Percentiles rank a stretch among this genome's conserved stretches.
These are phyloP conservation scores for Terrapene triunguis DNA, from an alignment of 2,113 vertebrate genomes.

Conservation along the genomic window DNA sequence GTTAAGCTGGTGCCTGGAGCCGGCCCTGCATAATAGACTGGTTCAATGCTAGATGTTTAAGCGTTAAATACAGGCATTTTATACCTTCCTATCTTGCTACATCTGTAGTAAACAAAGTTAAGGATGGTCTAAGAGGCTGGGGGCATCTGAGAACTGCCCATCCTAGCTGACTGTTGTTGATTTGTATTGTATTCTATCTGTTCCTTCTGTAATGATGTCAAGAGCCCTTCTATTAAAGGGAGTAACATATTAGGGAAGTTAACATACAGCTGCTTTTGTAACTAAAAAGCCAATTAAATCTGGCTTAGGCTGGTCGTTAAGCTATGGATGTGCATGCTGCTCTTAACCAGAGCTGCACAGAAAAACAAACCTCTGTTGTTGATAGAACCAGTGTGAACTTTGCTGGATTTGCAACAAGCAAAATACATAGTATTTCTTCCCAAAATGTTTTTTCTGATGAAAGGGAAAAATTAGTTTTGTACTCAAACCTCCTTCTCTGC, in stretches of 20 bases:
- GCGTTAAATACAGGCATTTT: too few relatives aligned
- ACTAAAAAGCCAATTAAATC: too few relatives aligned
- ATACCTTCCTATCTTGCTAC: not conserved
- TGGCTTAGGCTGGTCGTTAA: not conserved
- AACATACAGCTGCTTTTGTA: not conserved
- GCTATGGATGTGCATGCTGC: not conserved
- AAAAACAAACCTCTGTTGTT: not conserved
- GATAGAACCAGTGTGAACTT: not conserved
- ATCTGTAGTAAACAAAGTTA: not conserved
- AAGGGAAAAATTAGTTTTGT: not conserved
- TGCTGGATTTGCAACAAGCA: not conserved
- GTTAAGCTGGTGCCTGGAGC: too few relatives aligned
- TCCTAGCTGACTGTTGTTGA: fast-evolving
- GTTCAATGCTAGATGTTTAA: not conserved
- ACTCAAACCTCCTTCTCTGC: not conserved
- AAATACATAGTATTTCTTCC: not conserved
- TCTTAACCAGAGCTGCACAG: not conserved
- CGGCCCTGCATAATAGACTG: not conserved
- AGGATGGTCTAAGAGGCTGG: not conserved
- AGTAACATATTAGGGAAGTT: not conserved
- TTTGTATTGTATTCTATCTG: not conserved
- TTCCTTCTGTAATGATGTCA: not conserved
- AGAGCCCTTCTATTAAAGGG: not conserved
- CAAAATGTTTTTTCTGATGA: not conserved
- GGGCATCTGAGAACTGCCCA: fast-evolving